Conservation (phyloP, 2,797 vertebrate genomes). For the Knipowitschia caucasica region DNA sequence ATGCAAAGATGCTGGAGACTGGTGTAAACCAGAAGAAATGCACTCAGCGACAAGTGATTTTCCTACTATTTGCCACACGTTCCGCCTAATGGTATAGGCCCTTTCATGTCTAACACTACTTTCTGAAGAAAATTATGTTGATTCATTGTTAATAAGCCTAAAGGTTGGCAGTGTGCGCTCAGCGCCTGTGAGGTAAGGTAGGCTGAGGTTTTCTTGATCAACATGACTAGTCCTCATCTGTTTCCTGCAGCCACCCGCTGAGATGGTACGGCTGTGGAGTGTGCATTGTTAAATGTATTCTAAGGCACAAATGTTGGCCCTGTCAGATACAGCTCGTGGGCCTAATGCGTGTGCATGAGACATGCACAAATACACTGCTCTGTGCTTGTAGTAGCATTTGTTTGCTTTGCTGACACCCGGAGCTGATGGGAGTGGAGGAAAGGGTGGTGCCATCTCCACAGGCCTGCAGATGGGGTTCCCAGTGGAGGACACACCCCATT, state of each 20-base stretch:
- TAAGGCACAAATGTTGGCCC: slow-evolving; percentile 58
- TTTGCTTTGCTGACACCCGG: slow-evolving; percentile 46
- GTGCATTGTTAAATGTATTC: slow-evolving; percentile 72
- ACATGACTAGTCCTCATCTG: slow-evolving; percentile 69
- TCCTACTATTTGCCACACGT: slow-evolving; percentile 42
- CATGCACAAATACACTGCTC: slow-evolving; percentile 24
- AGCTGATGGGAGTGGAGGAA: slow-evolving; percentile 56
- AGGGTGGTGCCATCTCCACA: slow-evolving; percentile 65
- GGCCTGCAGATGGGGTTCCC: slow-evolving; percentile 66
- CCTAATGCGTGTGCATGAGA: slow-evolving; percentile 18
- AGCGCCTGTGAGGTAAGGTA: slow-evolving; percentile 38
- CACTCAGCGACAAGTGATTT: slow-evolving; percentile 51
- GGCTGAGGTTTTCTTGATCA: slow-evolving; percentile 60
- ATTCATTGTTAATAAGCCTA: slow-evolving; percentile 68
- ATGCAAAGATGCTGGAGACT: slow-evolving; percentile 49
- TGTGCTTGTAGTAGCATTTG: slow-evolving; percentile 14
- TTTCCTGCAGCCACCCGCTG: slow-evolving; percentile 69
- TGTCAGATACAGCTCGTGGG: slow-evolving; percentile 51
- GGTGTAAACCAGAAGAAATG: slow-evolving; percentile 44
- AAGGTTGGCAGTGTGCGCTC: slow-evolving; percentile 44
- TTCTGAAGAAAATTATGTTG: slow-evolving; percentile 56
- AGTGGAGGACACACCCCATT: slow-evolving; percentile 73
- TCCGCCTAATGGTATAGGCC: slow-evolving; percentile 38
- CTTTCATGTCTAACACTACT: slow-evolving; percentile 60
- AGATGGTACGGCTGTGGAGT: slow-evolving; percentile 52